A percentile compares a stretch with the other conserved stretches of the same genome.
These are phyloP conservation scores for Drosophila mimica DNA, from an alignment of 2,888 invertebrate species.

Conservation along the genomic window DNA sequence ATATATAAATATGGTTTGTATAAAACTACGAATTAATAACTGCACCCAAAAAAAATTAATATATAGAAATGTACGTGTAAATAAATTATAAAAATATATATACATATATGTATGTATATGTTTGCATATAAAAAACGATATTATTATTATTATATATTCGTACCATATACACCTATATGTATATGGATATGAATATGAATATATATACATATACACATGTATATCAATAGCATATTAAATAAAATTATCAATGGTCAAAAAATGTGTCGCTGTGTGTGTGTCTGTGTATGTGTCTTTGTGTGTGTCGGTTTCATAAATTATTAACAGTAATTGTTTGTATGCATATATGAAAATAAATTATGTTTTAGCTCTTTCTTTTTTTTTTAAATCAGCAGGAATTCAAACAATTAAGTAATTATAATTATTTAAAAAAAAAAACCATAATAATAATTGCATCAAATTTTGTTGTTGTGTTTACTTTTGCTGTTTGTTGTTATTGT, in stretches of 20 bases:
- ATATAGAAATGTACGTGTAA: slow-evolving; percentile 25
- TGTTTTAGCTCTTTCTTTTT: slow-evolving; percentile 35
- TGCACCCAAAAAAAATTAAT: slow-evolving; percentile 66
- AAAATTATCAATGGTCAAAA: slow-evolving; percentile 74
- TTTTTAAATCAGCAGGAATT: slow-evolving; percentile 36
- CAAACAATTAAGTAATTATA: slow-evolving; percentile 16
- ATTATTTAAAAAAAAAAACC: slow-evolving; percentile 4
- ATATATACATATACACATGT: slow-evolving; percentile 13
- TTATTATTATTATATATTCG: slow-evolving; percentile 1
- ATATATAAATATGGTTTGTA: background rate
- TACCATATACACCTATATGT: slow-evolving; percentile 4
- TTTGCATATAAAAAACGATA: slow-evolving; percentile 9
- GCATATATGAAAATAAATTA: slow-evolving; percentile 71
- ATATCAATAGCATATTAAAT: slow-evolving; percentile 28
- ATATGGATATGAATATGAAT: slow-evolving; percentile 15
- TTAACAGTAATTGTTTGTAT: slow-evolving; percentile 69
- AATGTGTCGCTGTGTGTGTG: slow-evolving; percentile 37
- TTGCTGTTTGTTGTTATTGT: slow-evolving; percentile 21
- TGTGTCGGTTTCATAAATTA: slow-evolving; percentile 68
- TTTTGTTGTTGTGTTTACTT: background rate
- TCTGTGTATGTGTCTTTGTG: slow-evolving; percentile 18
- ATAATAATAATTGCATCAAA: slow-evolving; percentile 7
- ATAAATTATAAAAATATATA: slow-evolving; percentile 55
- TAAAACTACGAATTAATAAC: slow-evolving; percentile 54
- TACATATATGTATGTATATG: slow-evolving; percentile 36